Percentiles rank a stretch among this genome's conserved stretches.
Conservation (phyloP, 2,113 vertebrate genomes). For the Ammodytes marinus region DNA sequence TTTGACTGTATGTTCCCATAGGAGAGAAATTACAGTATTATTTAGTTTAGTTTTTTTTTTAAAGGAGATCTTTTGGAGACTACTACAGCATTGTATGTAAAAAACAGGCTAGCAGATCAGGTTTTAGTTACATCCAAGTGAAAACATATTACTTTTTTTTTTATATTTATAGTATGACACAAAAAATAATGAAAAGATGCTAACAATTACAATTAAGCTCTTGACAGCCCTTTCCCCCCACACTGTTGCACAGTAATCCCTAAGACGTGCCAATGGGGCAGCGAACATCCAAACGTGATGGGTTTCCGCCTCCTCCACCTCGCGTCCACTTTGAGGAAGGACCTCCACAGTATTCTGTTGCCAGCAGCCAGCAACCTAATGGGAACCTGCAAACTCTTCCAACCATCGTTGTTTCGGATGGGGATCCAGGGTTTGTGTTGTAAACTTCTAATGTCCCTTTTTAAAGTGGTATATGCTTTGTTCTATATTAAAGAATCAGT, state of each 20-base stretch:
- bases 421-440: constrained; percentile 51
- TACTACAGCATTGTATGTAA: too few species aligned
- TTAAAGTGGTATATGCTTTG: neutral
- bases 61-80: too few species aligned
- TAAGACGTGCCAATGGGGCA: constrained; percentile 69
- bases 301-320: neutral
- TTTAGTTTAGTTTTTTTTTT: too few species aligned
- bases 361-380: neutral
- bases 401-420: constrained; percentile 28
- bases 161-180: too few species aligned
- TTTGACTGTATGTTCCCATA: neutral
- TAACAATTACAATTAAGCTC: neutral
- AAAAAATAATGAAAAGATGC: neutral
- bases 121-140: too few species aligned
- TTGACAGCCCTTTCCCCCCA: neutral
- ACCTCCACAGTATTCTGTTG: constrained; percentile 17
- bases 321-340: constrained; percentile 59
- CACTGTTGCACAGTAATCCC: neutral
- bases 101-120: too few species aligned
- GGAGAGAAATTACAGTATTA: neutral
- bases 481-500: neutral
- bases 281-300: constrained; percentile 38
- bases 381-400: constrained; percentile 27
- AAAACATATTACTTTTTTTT: too few species aligned
- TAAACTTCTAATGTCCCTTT: neutral